phyloP scores from a whole-genome alignment of 2,113 vertebrate genomes.

The Azemiops feae region DNA sequence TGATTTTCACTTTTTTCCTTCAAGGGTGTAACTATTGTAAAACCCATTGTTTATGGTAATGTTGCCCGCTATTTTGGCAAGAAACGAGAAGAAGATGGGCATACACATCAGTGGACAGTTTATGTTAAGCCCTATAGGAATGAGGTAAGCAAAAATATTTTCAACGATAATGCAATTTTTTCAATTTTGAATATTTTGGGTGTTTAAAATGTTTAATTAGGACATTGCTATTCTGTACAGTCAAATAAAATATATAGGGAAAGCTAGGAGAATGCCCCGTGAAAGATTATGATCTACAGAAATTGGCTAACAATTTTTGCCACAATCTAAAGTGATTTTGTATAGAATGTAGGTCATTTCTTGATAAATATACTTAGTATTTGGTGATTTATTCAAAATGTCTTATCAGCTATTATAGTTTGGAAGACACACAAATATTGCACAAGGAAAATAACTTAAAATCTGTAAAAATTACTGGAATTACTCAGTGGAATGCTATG shows the following conservation, averaged over 20 bases:
- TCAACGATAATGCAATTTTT: background rate
- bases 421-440: background rate
- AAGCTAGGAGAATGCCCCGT: background rate
- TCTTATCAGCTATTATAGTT: background rate
- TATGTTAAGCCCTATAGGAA: constrained; percentile 97
- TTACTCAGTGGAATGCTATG: background rate
- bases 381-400: background rate
- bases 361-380: background rate
- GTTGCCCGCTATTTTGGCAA: constrained; percentile 97
- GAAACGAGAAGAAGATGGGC: constrained; percentile 95
- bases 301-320: background rate
- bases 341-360: background rate
- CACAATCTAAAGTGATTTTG: background rate
- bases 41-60: constrained; percentile 96
- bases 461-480: background rate
- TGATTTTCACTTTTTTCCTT: background rate
- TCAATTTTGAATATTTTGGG: background rate
- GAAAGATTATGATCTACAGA: background rate
- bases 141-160: constrained; percentile 74
- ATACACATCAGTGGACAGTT: constrained; percentile 98
- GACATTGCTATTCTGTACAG: background rate
- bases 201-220: background rate
- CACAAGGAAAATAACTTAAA: background rate
- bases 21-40: constrained; percentile 95
- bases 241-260: background rate